Conservation (phyloP, 2,888 invertebrate species). For the Coremacera marginata region DNA sequence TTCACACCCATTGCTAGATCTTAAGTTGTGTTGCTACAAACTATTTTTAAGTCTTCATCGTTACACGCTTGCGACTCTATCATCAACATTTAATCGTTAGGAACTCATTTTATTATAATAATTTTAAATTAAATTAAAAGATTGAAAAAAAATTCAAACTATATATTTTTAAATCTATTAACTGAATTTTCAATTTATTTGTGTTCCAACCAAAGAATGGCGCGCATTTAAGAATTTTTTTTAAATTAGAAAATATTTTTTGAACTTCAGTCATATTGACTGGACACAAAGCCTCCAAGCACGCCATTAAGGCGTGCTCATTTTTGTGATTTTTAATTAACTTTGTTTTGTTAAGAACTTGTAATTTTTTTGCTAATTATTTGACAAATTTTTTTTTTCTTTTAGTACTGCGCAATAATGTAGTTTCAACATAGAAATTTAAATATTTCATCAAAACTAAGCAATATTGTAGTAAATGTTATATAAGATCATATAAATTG, state of each 20-base stretch:
- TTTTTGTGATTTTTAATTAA: constrained; percentile 28
- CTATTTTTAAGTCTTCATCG: no score
- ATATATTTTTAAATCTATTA: no score
- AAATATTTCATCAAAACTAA: neutral
- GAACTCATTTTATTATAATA: no score
- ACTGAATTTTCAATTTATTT: no score
- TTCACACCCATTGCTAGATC: no score
- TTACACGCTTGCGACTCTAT: no score
- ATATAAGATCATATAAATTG: neutral
- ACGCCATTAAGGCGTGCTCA: neutral
- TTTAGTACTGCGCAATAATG: neutral
- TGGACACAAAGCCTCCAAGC: constrained; percentile 44
- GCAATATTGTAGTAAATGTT: constrained; percentile 3
- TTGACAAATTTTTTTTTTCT: constrained; percentile 3
- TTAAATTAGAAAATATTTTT: constrained; percentile 37
- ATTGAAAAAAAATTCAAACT: no score
- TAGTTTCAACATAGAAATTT: neutral
- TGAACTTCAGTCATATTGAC: constrained; percentile 62
- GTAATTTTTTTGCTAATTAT: constrained; percentile 29
- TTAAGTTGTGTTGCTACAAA: no score
- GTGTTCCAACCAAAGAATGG: no score
- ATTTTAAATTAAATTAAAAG: no score
- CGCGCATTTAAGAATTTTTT: constrained; percentile 38
- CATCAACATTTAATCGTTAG: no score
- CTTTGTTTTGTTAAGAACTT: neutral